Evolutionary conservation across 2,888 invertebrate genomes (phyloP), one percentile per base, ranked within the genome.

Genomic region (Hemithea aestivaria): DNA sequence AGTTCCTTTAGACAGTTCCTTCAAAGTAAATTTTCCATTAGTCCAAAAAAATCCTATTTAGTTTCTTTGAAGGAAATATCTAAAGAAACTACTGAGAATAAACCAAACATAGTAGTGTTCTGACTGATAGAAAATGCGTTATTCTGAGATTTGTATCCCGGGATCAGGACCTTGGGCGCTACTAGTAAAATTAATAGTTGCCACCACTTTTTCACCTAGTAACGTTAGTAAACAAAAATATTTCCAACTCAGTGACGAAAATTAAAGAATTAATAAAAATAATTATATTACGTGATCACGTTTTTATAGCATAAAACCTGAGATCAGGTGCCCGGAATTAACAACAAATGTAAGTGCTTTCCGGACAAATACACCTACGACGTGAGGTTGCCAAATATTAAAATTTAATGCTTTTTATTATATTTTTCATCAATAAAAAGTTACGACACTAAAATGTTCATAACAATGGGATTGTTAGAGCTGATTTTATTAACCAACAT

Each of bases 331-430:
- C 20, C 29, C 21, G 36, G 16, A 40, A 29, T 20, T 12, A 21
- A 36, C 30, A 20, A 36, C 30, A 23, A 38, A 27, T 33, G 29
- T 36, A 28, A 30, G 21, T 29, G 20, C 33, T 34, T 25, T 23
- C 21, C 27, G 33, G 34, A 34, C 36, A 45, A 37, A 34, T 27
- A 27, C 9, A 21, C 21, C 21, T 21, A 10, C 11, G 20, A n/a
- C n/a, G n/a, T n/a, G 20, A 28, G 8, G 24, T 26, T 45, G 35
- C 32, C 45, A 35, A 39, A n/a, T n/a, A n/a, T n/a, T 39, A 38
- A 35, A 32, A 11, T 30, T 39, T 33, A 28, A 22, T 37, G 27
- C 34, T 34, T 28, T 37, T n/a, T n/a, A n/a, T n/a, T n/a, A n/a
- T n/a, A n/a, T n/a, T n/a, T n/a, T n/a, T n/a, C n/a, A n/a, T n/a